A percentile compares a stretch with the other conserved stretches of the same genome.
Evolutionary conservation across 2,113 vertebrate species (phyloP).

Genomic region (Actinemys pallida): DNA sequence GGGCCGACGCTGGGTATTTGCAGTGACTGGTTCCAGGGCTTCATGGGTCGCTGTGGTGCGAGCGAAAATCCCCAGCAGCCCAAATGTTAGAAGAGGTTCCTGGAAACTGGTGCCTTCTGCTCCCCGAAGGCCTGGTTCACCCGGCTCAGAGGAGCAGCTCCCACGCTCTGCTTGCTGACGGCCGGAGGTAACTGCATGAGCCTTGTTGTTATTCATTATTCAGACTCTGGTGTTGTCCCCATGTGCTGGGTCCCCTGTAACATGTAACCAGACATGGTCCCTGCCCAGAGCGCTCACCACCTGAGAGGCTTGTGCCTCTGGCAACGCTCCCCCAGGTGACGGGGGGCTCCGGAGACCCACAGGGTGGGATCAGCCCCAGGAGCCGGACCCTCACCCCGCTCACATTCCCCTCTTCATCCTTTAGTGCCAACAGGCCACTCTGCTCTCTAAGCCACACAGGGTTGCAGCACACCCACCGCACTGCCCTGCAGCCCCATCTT

Average conservation of each 20-base stretch:
- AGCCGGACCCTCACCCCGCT: no score
- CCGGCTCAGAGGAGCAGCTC: no score
- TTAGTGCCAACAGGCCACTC: neutral
- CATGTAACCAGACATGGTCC: neutral
- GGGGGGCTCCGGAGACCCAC: no score
- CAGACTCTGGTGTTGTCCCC: neutral
- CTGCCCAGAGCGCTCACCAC: neutral
- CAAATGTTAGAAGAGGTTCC: neutral
- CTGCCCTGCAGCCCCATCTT: no score
- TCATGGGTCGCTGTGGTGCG: neutral
- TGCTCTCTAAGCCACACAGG: no score
- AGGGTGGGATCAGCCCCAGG: no score
- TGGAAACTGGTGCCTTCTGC: neutral
- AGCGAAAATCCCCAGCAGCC: neutral
- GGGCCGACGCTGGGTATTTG: no score
- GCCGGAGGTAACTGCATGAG: no score
- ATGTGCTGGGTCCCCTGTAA: no score
- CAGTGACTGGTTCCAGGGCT: neutral
- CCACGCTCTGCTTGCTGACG: no score
- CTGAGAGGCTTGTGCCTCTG: neutral
- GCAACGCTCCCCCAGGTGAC: no score
- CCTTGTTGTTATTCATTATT: neutral
- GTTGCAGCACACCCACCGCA: neutral
- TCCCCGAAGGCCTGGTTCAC: no score
- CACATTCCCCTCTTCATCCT: neutral